Evolutionary conservation across 2,888 invertebrate species (phyloP).

Genomic region (Orthonevra nobilis): DNA sequence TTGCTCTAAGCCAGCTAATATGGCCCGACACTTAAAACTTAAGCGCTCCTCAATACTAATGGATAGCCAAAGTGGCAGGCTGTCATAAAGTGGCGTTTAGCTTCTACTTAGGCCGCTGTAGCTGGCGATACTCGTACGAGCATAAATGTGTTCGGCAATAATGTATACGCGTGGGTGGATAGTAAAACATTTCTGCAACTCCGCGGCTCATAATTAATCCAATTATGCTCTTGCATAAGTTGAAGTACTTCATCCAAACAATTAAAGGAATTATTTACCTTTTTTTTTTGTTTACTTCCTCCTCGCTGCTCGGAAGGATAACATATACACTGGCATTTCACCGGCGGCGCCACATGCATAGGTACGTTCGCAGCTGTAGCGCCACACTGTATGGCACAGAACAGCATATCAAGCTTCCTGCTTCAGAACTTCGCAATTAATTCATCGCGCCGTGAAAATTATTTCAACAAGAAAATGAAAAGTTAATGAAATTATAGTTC

Average conservation of each 20-base stretch:
- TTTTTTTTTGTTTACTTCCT: conserved; percentile 15
- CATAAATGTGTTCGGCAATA: no score
- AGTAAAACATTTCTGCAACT: conserved; percentile 17
- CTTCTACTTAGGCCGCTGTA: no score
- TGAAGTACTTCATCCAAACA: conserved; percentile 55
- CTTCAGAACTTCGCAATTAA: conserved; percentile 66
- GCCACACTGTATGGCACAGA: neutral
- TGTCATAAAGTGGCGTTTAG: conserved; percentile 10
- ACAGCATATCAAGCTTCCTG: conserved; percentile 45
- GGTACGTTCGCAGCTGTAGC: neutral
- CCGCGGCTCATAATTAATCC: conserved; percentile 57
- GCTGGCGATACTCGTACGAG: no score
- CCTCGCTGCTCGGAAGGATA: conserved; percentile 11
- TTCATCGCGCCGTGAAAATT: conserved; percentile 66
- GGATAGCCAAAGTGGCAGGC: conserved; percentile 35
- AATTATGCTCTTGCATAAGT: conserved; percentile 60
- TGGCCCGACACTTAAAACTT: conserved; percentile 52
- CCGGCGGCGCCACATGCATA: no score
- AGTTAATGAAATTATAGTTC: conserved; percentile 60
- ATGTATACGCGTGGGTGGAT: neutral
- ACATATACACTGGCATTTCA: no score
- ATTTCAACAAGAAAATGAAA: conserved; percentile 65
- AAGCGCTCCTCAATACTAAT: conserved; percentile 44
- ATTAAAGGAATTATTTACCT: conserved; percentile 54
- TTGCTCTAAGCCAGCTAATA: conserved; percentile 51